Conservation (phyloP, 2,113 vertebrate genomes). For the Spheniscus mendiculus region DNA sequence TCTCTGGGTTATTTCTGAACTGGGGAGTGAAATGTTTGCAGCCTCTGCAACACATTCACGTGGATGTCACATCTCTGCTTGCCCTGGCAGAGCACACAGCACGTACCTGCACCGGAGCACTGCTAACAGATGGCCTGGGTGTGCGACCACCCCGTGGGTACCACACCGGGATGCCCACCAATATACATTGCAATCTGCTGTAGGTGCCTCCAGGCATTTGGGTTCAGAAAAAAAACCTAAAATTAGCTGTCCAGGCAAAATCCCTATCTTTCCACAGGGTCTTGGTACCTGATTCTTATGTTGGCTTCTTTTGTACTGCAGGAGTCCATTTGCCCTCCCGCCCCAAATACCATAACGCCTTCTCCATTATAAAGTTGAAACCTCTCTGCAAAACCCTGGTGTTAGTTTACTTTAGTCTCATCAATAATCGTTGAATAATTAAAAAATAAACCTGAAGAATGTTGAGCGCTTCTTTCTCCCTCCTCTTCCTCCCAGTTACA, state of each 20-base stretch:
- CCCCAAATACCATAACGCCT: neutral
- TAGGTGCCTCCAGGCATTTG: neutral
- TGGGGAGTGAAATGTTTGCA: neutral
- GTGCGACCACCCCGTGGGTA: neutral
- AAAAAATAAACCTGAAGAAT: neutral
- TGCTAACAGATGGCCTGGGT: neutral
- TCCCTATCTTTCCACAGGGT: neutral
- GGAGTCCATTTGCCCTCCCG: neutral
- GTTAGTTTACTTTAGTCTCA: neutral
- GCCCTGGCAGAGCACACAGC: neutral
- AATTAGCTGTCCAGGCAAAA: neutral
- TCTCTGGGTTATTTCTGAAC: neutral
- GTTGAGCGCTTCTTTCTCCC: neutral
- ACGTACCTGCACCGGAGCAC: neutral
- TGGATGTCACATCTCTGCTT: neutral
- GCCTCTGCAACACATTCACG: neutral
- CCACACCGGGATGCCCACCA: neutral
- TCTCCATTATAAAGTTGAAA: neutral
- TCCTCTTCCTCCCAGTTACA: neutral
- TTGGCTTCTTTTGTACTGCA: neutral
- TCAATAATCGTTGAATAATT: fast-evolving
- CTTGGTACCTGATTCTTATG: neutral
- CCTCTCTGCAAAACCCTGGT: neutral
- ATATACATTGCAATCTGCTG: neutral
- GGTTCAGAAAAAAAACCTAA: neutral